Conservation (phyloP, 2,113 vertebrate species). For the Salvator merianae region DNA sequence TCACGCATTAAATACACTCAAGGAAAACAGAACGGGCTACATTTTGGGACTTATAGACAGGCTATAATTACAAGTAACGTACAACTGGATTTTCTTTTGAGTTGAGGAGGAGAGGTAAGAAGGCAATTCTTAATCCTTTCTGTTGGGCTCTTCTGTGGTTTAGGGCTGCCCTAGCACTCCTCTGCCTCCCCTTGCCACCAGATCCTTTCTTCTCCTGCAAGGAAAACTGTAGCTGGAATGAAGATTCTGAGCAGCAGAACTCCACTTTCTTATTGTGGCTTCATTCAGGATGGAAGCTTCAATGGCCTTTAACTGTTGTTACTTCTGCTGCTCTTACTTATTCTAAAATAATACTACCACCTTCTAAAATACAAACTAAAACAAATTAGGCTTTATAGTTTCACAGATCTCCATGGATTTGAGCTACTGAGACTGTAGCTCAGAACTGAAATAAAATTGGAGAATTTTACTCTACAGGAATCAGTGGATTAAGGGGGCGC, state of each 20-base stretch:
- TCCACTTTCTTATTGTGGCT: neutral
- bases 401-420: neutral
- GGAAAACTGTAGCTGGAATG: neutral
- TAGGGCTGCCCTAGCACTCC: too few relatives aligned
- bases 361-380: too few relatives aligned
- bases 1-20: neutral
- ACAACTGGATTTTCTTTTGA: neutral
- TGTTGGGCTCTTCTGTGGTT: neutral
- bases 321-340: neutral
- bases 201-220: neutral
- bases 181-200: neutral
- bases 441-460: too few relatives aligned
- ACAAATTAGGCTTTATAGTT: neutral
- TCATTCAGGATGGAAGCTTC: neutral
- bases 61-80: neutral
- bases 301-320: neutral
- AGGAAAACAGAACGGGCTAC: neutral
- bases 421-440: neutral
- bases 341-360: neutral
- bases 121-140: neutral
- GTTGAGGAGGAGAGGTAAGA: neutral
- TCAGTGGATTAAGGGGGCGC: too few relatives aligned
- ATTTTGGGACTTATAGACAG: neutral
- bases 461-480: too few relatives aligned
- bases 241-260: neutral